These are phyloP conservation scores for Callyntrura sp. DNA, from an alignment of 2,888 invertebrate species.

Conservation along the genomic window DNA sequence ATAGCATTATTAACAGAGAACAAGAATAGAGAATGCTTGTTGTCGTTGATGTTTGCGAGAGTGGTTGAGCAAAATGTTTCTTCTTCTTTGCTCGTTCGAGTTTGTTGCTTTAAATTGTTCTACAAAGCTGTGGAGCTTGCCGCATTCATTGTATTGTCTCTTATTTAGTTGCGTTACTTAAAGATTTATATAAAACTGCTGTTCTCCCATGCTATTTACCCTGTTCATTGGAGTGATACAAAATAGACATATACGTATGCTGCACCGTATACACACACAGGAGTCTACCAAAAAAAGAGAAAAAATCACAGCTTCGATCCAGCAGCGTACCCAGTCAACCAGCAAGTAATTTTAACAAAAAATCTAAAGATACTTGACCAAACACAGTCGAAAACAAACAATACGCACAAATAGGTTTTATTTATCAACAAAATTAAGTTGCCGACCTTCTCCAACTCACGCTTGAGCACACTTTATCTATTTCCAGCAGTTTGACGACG, in stretches of 20 bases:
- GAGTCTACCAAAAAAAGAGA: no score
- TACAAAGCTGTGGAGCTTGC: no score
- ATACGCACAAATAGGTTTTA: background rate
- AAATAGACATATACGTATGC: background rate
- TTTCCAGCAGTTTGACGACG: no score
- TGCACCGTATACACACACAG: no score
- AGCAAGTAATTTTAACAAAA: constrained; percentile 8
- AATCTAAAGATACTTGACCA: background rate
- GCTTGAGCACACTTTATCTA: no score
- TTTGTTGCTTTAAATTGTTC: no score
- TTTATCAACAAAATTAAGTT: no score
- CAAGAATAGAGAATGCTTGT: background rate
- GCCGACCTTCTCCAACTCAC: no score
- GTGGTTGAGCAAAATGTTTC: background rate
- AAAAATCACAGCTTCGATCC: background rate
- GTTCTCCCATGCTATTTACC: background rate
- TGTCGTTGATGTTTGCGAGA: background rate
- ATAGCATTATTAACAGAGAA: constrained; percentile 19
- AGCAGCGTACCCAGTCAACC: constrained; percentile 25
- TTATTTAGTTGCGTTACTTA: constrained; percentile 24
- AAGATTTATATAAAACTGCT: constrained; percentile 19
- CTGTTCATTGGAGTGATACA: background rate
- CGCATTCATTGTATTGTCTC: no score
- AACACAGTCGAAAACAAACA: background rate
- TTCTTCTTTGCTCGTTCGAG: background rate